Conservation (phyloP, 2,888 invertebrate species). For the Lapara coniferarum region DNA sequence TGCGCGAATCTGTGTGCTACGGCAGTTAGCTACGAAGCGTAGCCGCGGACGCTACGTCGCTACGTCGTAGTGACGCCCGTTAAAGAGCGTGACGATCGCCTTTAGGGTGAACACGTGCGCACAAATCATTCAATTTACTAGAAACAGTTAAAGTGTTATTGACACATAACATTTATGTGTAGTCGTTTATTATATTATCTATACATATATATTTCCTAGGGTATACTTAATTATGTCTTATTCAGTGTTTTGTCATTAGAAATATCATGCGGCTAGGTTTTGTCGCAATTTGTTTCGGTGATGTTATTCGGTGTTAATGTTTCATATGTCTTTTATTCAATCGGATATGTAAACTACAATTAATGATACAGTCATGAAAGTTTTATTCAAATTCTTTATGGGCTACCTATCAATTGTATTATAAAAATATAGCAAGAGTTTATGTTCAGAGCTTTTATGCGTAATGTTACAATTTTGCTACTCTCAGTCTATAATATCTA, state of each 20-base stretch:
- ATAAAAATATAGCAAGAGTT: too few species aligned
- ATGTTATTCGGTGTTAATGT: neutral
- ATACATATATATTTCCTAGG: neutral
- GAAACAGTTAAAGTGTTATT: slow-evolving; percentile 1
- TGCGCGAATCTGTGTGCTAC: slow-evolving; percentile 65
- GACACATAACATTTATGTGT: neutral
- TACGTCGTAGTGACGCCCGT: slow-evolving; percentile 50
- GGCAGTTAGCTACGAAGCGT: slow-evolving; percentile 76
- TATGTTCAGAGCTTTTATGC: too few species aligned
- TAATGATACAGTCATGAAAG: too few species aligned
- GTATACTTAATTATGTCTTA: neutral
- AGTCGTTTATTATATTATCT: neutral
- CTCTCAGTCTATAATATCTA: too few species aligned
- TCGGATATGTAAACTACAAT: neutral
- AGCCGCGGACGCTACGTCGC: slow-evolving; percentile 65
- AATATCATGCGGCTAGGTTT: neutral
- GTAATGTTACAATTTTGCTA: neutral
- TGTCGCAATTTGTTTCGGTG: neutral
- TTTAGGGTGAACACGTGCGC: slow-evolving; percentile 49
- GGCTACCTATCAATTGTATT: too few species aligned
- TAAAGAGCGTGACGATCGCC: slow-evolving; percentile 3
- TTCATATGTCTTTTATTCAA: neutral
- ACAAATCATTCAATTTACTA: slow-evolving; percentile 22
- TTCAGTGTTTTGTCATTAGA: neutral
- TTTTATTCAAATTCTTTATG: too few species aligned